Evolutionary conservation across 2,888 invertebrate species (phyloP).

Genomic region (Nomada ruficornis): DNA sequence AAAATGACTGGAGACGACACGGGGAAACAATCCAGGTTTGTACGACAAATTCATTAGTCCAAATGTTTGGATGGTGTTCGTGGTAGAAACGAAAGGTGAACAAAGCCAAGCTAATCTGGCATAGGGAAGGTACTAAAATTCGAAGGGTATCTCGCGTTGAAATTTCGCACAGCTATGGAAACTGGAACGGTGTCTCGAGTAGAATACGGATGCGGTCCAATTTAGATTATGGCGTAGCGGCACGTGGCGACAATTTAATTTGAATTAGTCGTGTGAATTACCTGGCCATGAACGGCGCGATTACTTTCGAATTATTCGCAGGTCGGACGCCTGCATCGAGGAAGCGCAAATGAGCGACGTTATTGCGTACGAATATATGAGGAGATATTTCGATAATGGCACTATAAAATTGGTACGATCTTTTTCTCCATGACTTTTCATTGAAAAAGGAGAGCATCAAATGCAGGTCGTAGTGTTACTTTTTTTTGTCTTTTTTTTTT

Average conservation of each 20-base stretch:
- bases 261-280: slow-evolving; percentile 15
- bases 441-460: background rate
- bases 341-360: slow-evolving; percentile 29
- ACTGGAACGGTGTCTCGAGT: background rate
- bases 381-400: slow-evolving; percentile 41
- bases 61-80: background rate
- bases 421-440: background rate
- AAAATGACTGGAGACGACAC: background rate
- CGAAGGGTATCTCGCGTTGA: background rate
- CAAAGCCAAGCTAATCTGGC: background rate
- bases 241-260: slow-evolving; percentile 28
- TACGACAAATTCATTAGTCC: background rate
- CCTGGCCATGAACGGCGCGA: background rate
- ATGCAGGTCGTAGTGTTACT: too few species aligned
- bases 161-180: background rate
- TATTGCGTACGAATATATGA: slow-evolving; percentile 51
- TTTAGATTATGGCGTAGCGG: slow-evolving; percentile 13
- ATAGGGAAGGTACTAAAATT: background rate
- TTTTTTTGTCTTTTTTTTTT: background rate
- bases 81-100: background rate
- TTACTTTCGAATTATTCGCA: slow-evolving; percentile 31
- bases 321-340: slow-evolving; percentile 22
- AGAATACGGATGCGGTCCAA: slow-evolving; percentile 5
- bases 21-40: background rate
- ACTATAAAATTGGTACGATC: slow-evolving; percentile 2